Evolutionary conservation across 2,113 vertebrate species (phyloP), one percentile per base, ranked within the genome.

Genomic region (Nothobranchius kuhntae): DNA sequence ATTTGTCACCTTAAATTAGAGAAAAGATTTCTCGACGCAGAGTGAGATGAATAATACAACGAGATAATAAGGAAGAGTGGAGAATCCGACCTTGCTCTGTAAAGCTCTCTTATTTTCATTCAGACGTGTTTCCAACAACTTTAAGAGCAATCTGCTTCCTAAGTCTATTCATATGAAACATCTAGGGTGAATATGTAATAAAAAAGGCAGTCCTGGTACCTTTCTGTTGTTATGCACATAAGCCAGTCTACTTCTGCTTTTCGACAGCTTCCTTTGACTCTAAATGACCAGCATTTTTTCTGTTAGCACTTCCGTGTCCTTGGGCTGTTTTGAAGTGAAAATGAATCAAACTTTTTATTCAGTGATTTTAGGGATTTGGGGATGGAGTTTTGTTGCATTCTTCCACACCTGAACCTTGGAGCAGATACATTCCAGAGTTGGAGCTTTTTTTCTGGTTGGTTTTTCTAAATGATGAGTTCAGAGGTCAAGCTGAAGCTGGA

Each of bases 171-270:
- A 61, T n/a, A 9, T 2, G 13, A 46, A 55, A 26, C 9, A 65
- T 38, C n/a, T 64, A 75, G 52, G 12, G 24, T 26, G 17, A 75
- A 61, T 65, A 52, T 74, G 62, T 40, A 9, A 8, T 12, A 24
- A 38, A 48, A 35, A 57, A 30, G 30, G 30, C 9, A 24, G 14
- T 10, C 30, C 44, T 7, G 12, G 54, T 21, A 40, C 42, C 55
- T 60, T 69, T 24, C 38, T 55, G 40, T 51, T 65, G 3, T 63
- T 77, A 30, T 77, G 53, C 50, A 56, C 17, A 68, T 51, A 65
- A 74, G 73, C 65, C 65, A 48, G 10, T 36, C 36, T 2, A 89
- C 89, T 90, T 91, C 90, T 88, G 64, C 75, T 89, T 91, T 45
- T 91, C 85, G 54, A 4, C 58, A 78, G 85, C 82, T 88, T 86